A percentile compares a stretch with the other conserved stretches of the same genome.
Evolutionary conservation across 2,888 invertebrate species (phyloP).

Genomic region (Nezara viridula): DNA sequence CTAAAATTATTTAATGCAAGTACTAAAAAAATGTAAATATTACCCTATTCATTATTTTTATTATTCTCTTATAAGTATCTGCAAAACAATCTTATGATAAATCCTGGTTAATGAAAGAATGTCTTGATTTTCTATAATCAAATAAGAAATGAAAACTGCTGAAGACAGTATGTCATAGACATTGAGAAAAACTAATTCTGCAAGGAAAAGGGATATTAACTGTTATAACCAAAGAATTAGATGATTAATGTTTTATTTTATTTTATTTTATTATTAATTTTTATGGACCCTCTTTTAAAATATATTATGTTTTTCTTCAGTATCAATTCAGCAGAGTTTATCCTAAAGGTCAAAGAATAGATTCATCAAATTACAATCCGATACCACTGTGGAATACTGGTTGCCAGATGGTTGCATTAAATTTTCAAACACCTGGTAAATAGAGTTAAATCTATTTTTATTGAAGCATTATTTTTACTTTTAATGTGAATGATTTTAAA

Average conservation of each 20-base stretch:
- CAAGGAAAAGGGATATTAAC: too few relatives aligned
- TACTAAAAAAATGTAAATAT: too few relatives aligned
- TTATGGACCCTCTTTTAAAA: neutral
- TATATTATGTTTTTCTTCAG: conserved; percentile 62
- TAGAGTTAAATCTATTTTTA: neutral
- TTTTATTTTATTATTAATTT: neutral
- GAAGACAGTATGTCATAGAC: too few relatives aligned
- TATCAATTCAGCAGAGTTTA: conserved; percentile 94
- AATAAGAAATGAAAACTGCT: too few relatives aligned
- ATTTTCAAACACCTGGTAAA: conserved; percentile 88
- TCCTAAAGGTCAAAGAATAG: conserved; percentile 93
- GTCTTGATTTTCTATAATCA: too few relatives aligned
- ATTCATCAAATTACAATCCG: conserved; percentile 98
- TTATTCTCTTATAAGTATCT: too few relatives aligned
- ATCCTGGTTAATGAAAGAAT: too few relatives aligned
- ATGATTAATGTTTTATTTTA: neutral
- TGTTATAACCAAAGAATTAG: neutral
- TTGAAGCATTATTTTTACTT: neutral
- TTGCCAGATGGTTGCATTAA: conserved; percentile 96
- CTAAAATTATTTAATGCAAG: too few relatives aligned
- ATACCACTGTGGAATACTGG: conserved; percentile 95
- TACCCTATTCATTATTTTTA: too few relatives aligned
- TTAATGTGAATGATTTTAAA: neutral
- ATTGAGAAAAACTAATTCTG: too few relatives aligned
- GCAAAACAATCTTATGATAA: too few relatives aligned